Evolutionary conservation across 1,140 invertebrate genomes (phyloP).

Genomic region (Cydia amplana): DNA sequence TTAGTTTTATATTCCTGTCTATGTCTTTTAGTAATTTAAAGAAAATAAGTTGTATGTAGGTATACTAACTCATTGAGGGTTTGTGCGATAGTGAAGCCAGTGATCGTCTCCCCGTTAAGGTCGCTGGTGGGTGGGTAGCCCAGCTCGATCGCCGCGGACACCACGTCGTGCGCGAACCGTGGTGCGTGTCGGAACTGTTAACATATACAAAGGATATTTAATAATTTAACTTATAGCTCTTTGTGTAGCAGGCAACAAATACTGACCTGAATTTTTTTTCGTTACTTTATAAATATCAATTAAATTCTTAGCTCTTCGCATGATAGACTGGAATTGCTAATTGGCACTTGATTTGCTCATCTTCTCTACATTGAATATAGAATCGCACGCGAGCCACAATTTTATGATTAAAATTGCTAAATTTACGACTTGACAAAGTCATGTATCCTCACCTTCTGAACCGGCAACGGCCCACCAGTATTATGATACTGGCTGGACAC

Average conservation of each 20-base stretch:
- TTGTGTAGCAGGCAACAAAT: too few species aligned
- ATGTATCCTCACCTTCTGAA: constrained; percentile 67
- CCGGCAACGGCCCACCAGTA: constrained; percentile 87
- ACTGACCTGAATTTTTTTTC: too few species aligned
- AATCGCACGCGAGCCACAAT: too few species aligned
- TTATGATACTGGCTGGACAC: constrained; percentile 86
- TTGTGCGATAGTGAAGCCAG: constrained; percentile 94
- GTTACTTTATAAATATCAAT: too few species aligned
- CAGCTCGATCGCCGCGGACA: constrained; percentile 70
- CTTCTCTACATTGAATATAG: too few species aligned
- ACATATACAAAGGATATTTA: constrained; percentile 33
- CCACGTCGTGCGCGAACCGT: constrained; percentile 69
- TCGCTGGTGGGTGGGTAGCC: constrained; percentile 81
- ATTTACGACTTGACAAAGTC: too few species aligned
- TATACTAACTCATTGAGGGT: constrained; percentile 82
- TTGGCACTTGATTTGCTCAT: too few species aligned
- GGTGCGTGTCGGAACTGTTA: constrained; percentile 72
- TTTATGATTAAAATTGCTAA: too few species aligned
- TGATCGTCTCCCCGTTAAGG: constrained; percentile 92
- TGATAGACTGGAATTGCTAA: too few species aligned
- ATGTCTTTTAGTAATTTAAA: too few species aligned
- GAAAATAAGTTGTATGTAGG: not conserved
- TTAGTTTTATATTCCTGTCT: too few species aligned
- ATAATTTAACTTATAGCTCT: not conserved
- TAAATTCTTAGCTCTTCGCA: too few species aligned